Percentiles rank a stretch among this genome's conserved stretches.
These are phyloP conservation scores for Chelmon rostratus DNA, from an alignment of 2,797 vertebrate species.

Conservation along the genomic window DNA sequence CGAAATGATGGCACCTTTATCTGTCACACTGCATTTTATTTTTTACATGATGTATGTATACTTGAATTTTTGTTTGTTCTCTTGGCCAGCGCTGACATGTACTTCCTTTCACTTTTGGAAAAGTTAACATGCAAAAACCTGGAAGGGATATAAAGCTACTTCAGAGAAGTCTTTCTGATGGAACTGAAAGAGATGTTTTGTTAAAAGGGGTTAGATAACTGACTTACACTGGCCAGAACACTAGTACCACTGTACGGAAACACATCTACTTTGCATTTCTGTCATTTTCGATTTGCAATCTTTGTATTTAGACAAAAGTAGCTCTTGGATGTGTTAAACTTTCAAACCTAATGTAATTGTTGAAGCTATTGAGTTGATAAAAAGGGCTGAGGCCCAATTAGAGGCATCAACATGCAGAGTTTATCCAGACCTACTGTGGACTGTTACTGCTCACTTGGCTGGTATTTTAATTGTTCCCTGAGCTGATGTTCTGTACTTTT, in stretches of 20 bases:
- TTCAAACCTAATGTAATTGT: background rate
- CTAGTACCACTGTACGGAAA: background rate
- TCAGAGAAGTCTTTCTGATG: constrained; percentile 3
- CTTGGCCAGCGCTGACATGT: background rate
- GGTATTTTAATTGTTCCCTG: background rate
- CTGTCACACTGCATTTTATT: background rate
- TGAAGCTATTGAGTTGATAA: background rate
- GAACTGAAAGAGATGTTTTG: background rate
- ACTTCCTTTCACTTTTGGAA: constrained; percentile 10
- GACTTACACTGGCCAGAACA: constrained; percentile 1
- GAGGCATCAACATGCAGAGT: background rate
- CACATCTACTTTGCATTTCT: background rate
- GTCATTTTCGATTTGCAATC: background rate
- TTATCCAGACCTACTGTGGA: background rate
- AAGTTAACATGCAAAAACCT: constrained; percentile 2
- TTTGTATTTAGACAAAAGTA: background rate
- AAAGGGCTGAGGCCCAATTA: background rate
- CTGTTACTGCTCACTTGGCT: background rate
- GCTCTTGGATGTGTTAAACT: background rate
- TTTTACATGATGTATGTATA: constrained; percentile 23
- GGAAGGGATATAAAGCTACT: background rate
- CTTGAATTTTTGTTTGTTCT: constrained; percentile 43
- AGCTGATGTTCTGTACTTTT: background rate
- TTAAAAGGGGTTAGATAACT: background rate
- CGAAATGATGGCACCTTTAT: background rate